Evolutionary conservation across 1,140 invertebrate genomes (phyloP).

Genomic region (Aphelenchoides avenae): DNA sequence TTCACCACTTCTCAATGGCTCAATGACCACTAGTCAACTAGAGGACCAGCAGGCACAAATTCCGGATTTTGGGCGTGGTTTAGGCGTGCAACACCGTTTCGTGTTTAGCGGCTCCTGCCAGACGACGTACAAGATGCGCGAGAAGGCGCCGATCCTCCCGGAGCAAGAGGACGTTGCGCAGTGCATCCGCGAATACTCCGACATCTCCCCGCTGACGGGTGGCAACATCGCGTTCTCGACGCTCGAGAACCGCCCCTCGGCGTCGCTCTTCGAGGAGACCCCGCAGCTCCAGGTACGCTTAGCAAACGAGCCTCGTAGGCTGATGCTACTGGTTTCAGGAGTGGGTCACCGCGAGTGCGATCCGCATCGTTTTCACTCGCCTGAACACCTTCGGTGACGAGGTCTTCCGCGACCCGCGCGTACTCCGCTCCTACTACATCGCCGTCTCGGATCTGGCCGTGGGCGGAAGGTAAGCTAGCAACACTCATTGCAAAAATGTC

Average conservation of each 20-base stretch:
- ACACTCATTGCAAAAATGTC: no score
- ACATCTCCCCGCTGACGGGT: constrained; percentile 89
- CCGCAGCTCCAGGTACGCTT: constrained; percentile 74
- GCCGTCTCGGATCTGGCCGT: constrained; percentile 92
- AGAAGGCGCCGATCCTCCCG: constrained; percentile 62
- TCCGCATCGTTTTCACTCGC: constrained; percentile 80
- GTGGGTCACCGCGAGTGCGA: constrained; percentile 93
- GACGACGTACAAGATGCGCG: constrained; percentile 78
- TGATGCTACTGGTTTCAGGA: constrained; percentile 66
- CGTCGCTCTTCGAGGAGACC: constrained; percentile 82
- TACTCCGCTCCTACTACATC: constrained; percentile 93
- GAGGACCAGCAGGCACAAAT: background rate
- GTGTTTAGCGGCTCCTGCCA: constrained; percentile 74
- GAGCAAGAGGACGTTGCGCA: constrained; percentile 78
- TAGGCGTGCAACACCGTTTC: constrained; percentile 27
- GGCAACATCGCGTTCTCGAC: constrained; percentile 93
- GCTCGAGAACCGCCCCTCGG: constrained; percentile 84
- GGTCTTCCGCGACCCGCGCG: constrained; percentile 83
- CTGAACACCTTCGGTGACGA: constrained; percentile 98
- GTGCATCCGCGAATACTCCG: constrained; percentile 91
- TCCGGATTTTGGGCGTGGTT: background rate
- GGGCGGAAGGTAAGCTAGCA: constrained; percentile 69
- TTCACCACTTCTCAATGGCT: no score
- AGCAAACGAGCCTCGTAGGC: background rate
- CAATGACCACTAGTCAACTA: no score